Evolutionary conservation across 2,888 invertebrate species (phyloP).

Genomic region (Fabriciana adippe): DNA sequence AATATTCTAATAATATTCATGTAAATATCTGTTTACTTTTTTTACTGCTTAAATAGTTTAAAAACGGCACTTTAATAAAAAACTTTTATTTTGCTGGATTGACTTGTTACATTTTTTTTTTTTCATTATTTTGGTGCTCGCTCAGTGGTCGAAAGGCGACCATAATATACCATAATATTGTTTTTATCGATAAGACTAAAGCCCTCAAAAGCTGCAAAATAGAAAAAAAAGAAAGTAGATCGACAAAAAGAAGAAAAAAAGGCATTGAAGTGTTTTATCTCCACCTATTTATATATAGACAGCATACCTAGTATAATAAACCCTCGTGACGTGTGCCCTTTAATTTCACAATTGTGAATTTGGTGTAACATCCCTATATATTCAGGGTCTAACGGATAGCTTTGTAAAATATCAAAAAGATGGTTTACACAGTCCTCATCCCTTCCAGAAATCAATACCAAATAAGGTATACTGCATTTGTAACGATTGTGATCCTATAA

Average conservation of each 20-base stretch:
- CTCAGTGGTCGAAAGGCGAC: too few species aligned
- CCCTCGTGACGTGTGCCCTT: conserved; percentile 64
- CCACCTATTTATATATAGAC: background rate
- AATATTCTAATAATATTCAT: background rate
- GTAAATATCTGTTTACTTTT: too few species aligned
- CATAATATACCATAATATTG: too few species aligned
- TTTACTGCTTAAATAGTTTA: too few species aligned
- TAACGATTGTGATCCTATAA: conserved; percentile 54
- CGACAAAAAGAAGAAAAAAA: too few species aligned
- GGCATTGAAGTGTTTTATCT: background rate
- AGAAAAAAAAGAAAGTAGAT: too few species aligned
- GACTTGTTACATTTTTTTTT: too few species aligned
- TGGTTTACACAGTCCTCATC: conserved; percentile 69
- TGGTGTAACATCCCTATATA: conserved; percentile 75
- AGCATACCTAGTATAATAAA: conserved; percentile 8
- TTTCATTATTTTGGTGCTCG: too few species aligned
- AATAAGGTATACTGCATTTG: conserved; percentile 60
- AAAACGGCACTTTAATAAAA: too few species aligned
- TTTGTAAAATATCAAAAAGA: conserved; percentile 58
- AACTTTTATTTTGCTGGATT: too few species aligned
- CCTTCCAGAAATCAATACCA: conserved; percentile 81
- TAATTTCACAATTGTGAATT: conserved; percentile 70
- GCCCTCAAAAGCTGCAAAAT: too few species aligned
- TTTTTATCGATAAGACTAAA: too few species aligned
- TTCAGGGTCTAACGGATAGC: conserved; percentile 69